Evolutionary conservation across 2,888 invertebrate genomes (phyloP), one percentile per base, ranked within the genome.

Genomic region (Drosophila nr. fundita): DNA sequence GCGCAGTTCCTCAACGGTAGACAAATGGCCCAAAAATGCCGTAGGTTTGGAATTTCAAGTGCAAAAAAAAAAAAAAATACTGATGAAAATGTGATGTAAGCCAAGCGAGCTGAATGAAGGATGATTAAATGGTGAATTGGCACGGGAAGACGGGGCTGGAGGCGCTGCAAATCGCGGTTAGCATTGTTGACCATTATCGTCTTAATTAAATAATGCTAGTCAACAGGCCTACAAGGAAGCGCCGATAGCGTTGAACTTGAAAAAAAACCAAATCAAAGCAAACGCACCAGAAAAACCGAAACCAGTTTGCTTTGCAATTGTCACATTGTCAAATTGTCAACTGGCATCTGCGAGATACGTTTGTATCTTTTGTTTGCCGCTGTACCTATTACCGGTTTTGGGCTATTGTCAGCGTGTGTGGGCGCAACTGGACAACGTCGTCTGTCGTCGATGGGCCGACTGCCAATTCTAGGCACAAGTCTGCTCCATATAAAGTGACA

Each of bases 251-350:
- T 49, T 85, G 90, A 86, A 88, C 90, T 90, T 86, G 88, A 88
- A 83, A 73, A 63, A n/a, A 34, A 34, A 57, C 18, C 0, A 62
- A 66, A 58, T 34, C 27, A 71, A 83, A 65, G 58, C 52, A 58
- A 57, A 30, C 27, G 10, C 18, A 40, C 7, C 15, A 4, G 24
- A n/a, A 54, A 63, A 63, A 66, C 34, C 57, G 53, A 87, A 86
- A 87, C 86, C 83, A 73, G 87, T 87, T 86, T 86, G 34, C 48
- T 40, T 48, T 30, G 55, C 82, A 88, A 90, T 90, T 90, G 90
- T 90, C 80, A 78, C 83, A 82, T 84, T 89, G 89, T 89, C 87
- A 84, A 83, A 82, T 84, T 89, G 89, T 89, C 87, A 84, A 80
- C 75, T 38, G 63, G 54, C 68, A 76, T 75, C 76, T 68, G 38